A percentile compares a stretch with the other conserved stretches of the same genome.
These are phyloP conservation scores for Diogma glabrata DNA, from an alignment of 2,888 invertebrate genomes.

Conservation along the genomic window DNA sequence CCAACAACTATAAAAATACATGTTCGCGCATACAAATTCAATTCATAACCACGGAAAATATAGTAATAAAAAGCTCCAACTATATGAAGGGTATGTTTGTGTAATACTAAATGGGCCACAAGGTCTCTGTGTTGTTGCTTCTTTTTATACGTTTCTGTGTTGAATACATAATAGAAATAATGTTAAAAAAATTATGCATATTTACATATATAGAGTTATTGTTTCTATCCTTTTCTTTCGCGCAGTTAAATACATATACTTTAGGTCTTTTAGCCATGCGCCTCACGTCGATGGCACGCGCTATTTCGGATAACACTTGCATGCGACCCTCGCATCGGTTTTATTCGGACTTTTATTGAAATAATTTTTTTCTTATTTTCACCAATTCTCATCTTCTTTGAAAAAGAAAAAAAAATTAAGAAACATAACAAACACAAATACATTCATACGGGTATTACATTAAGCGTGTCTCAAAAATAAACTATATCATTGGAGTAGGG, in stretches of 20 bases:
- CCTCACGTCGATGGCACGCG: conserved; percentile 20
- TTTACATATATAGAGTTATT: too few species aligned
- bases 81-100: not conserved
- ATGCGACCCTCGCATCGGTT: conserved; percentile 13
- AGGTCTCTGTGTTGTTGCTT: conserved; percentile 2
- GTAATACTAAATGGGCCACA: conserved; percentile 1
- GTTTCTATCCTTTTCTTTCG: too few species aligned
- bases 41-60: not conserved
- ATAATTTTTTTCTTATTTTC: too few species aligned
- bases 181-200: too few species aligned
- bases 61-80: not conserved
- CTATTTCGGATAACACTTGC: conserved; percentile 17
- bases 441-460: too few species aligned
- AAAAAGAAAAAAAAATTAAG: too few species aligned
- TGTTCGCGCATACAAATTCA: conserved; percentile 7
- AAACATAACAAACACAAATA: too few species aligned
- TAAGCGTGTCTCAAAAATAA: too few species aligned
- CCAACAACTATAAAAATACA: conserved; percentile 6
- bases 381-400: too few species aligned
- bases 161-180: too few species aligned
- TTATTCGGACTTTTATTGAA: not conserved
- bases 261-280: conserved; percentile 16
- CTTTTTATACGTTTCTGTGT: not conserved
- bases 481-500: not conserved
- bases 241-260: too few species aligned